phyloP scores from a whole-genome alignment of 2,797 vertebrate genomes.

The Bucorvus abyssinicus region DNA sequence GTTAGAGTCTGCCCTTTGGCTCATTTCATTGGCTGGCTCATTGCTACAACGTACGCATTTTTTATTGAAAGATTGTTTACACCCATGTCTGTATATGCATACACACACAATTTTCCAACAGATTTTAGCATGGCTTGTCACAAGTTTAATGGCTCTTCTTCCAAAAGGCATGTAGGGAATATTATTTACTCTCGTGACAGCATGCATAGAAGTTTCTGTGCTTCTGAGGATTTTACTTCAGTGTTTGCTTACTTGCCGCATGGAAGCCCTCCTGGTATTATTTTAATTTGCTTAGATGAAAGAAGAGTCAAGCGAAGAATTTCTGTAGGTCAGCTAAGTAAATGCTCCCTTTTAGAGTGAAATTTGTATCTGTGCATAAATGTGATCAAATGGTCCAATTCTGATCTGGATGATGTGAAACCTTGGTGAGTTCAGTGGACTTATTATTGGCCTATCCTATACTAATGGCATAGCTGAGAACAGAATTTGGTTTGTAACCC shows the following conservation, averaged over 20 bases:
- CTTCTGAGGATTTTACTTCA: background rate
- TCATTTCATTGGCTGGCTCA: conserved; percentile 28
- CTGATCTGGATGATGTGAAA: background rate
- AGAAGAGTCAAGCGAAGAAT: background rate
- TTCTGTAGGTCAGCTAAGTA: background rate
- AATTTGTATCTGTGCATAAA: background rate
- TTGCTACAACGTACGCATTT: background rate
- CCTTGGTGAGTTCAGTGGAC: background rate
- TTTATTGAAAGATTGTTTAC: conserved; percentile 4
- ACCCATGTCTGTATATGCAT: background rate
- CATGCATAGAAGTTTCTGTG: background rate
- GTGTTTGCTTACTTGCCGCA: background rate
- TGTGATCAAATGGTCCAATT: background rate
- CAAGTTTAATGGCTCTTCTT: background rate
- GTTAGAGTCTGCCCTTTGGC: conserved; percentile 47
- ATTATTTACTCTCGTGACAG: background rate
- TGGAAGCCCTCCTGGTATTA: background rate
- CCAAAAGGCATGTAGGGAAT: background rate
- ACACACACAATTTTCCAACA: background rate
- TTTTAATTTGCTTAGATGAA: background rate
- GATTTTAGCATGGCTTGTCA: background rate
- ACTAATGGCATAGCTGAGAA: background rate
- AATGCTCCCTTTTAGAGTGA: background rate
- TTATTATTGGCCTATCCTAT: background rate
- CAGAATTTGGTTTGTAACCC: background rate